These are phyloP conservation scores for Xylocopa sonorina DNA, from an alignment of 1,140 invertebrate species.

Conservation along the genomic window DNA sequence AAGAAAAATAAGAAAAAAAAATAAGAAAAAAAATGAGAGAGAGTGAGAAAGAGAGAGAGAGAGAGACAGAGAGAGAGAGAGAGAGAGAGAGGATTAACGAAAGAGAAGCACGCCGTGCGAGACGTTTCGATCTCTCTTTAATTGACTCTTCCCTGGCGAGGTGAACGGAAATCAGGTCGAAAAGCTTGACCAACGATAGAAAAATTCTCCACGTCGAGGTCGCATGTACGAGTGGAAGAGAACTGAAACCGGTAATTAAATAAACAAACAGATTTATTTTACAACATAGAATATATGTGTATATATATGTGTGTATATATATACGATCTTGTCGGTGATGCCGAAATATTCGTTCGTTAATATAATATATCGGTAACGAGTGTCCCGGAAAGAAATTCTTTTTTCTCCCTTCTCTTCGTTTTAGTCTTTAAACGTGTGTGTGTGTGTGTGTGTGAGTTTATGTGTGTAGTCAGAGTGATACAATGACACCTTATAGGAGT, in stretches of 20 bases:
- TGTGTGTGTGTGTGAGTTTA: too few relatives aligned
- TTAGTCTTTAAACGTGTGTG: slow-evolving; percentile 28
- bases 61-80: too few relatives aligned
- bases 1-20: background rate
- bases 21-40: background rate
- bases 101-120: background rate
- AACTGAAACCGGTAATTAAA: slow-evolving; percentile 62
- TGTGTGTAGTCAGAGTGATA: slow-evolving; percentile 46
- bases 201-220: slow-evolving; percentile 24
- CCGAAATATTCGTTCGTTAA: slow-evolving; percentile 72
- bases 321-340: slow-evolving; percentile 67
- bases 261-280: slow-evolving; percentile 72
- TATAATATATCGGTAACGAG: slow-evolving; percentile 39
- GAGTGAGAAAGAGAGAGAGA: background rate
- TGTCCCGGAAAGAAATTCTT: slow-evolving; percentile 32
- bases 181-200: background rate
- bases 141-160: slow-evolving; percentile 11
- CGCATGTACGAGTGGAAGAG: slow-evolving; percentile 49
- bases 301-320: slow-evolving; percentile 37
- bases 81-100: background rate
- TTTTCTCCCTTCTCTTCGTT: background rate
- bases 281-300: slow-evolving; percentile 60
- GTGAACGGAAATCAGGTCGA: slow-evolving; percentile 11
- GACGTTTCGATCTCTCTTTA: slow-evolving; percentile 2
- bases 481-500: slow-evolving; percentile 44